phyloP scores from a whole-genome alignment of 1,140 invertebrate genomes.

The Pogonomyrmex barbatus region DNA sequence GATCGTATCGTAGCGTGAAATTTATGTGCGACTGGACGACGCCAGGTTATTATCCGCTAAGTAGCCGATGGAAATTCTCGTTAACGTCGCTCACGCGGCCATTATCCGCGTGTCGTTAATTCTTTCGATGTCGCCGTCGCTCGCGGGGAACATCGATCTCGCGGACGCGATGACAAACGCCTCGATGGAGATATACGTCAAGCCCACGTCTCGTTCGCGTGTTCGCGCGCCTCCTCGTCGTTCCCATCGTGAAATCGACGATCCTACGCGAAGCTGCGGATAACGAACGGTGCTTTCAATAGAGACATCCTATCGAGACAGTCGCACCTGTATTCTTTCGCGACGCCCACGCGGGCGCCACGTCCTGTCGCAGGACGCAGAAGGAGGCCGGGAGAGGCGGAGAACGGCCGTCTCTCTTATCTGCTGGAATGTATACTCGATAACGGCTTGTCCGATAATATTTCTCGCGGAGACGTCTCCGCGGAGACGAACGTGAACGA shows the following conservation, averaged over 20 bases:
- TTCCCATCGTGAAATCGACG: neutral
- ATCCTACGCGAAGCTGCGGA: neutral
- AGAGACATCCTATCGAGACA: constrained; percentile 3
- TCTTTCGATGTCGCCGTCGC: neutral
- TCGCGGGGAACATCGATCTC: constrained; percentile 5
- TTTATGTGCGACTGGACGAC: neutral
- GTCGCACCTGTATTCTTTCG: constrained; percentile 50
- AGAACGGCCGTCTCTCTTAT: constrained; percentile 64
- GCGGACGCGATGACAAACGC: constrained; percentile 39
- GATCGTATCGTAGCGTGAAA: neutral
- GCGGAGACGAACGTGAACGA: neutral
- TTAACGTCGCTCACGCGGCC: neutral
- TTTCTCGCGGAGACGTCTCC: constrained; percentile 52
- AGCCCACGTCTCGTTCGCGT: constrained; percentile 25
- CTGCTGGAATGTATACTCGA: constrained; percentile 65
- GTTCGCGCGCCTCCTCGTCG: constrained; percentile 5
- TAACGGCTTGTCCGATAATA: constrained; percentile 71
- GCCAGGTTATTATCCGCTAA: neutral
- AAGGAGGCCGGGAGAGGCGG: constrained; percentile 14
- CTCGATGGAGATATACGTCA: constrained; percentile 32
- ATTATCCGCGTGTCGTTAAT: constrained; percentile 34
- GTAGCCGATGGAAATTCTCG: neutral
- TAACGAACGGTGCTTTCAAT: constrained; percentile 33
- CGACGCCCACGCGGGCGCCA: constrained; percentile 15
- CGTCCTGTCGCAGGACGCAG: constrained; percentile 34